These are phyloP conservation scores for Amiota communis DNA, from an alignment of 2,888 invertebrate genomes.

Conservation along the genomic window DNA sequence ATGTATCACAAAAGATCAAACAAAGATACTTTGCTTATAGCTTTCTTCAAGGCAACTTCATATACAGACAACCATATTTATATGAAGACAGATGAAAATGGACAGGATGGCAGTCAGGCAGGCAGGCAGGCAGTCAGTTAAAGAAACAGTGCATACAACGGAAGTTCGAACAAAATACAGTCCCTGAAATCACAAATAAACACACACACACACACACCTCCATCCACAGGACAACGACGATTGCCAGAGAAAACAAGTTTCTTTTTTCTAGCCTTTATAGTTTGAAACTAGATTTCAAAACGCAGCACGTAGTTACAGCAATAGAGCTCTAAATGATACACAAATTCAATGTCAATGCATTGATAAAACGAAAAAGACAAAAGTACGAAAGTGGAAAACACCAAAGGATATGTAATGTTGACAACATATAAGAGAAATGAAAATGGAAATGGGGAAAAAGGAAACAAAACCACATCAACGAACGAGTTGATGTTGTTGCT, in stretches of 20 bases:
- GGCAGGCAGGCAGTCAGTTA: too few species aligned
- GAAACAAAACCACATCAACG: constrained; percentile 1
- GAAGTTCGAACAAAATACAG: background rate
- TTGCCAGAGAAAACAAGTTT: background rate
- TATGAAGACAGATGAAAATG: too few species aligned
- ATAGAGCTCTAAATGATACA: constrained; percentile 45
- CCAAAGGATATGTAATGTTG: constrained; percentile 3
- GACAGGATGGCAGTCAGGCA: too few species aligned
- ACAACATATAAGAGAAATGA: background rate
- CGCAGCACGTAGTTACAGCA: constrained; percentile 13
- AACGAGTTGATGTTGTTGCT: background rate
- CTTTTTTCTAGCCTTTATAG: too few species aligned
- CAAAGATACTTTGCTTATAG: background rate
- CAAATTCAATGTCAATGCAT: constrained; percentile 62
- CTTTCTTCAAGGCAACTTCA: background rate
- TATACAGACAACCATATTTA: background rate
- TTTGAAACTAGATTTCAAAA: background rate
- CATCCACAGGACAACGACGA: background rate
- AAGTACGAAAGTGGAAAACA: constrained; percentile 14
- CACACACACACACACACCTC: background rate
- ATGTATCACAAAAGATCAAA: background rate
- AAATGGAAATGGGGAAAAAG: too few species aligned
- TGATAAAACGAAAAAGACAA: constrained; percentile 37
- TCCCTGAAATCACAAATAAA: background rate
- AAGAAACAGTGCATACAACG: constrained; percentile 15